These are phyloP conservation scores for Ophion ventricosus DNA, from an alignment of 2,888 invertebrate species.

Conservation along the genomic window DNA sequence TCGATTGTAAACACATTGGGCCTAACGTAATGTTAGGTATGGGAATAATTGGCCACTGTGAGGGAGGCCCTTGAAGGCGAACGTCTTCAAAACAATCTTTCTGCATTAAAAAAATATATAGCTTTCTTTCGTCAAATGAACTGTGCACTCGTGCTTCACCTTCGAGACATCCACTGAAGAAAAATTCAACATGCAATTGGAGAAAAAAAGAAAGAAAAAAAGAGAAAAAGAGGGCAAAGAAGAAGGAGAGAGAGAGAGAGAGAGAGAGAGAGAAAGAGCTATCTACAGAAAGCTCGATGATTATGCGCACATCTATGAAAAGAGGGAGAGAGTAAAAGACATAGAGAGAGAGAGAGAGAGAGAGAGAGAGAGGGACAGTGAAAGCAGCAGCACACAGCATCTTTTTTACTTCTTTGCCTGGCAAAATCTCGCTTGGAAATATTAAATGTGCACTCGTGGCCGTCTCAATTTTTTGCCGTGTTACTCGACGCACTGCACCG, in stretches of 20 bases:
- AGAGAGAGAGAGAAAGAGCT: no score
- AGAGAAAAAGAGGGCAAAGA: background rate
- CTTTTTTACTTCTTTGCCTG: slow-evolving; percentile 40
- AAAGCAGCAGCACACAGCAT: slow-evolving; percentile 21
- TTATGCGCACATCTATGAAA: slow-evolving; percentile 7
- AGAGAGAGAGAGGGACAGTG: slow-evolving; percentile 1
- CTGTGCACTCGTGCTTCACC: slow-evolving; percentile 7
- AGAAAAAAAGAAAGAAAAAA: background rate
- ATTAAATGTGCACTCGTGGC: slow-evolving; percentile 61
- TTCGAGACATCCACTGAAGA: background rate
- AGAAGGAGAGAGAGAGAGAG: slow-evolving; percentile 8
- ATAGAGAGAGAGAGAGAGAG: slow-evolving; percentile 17
- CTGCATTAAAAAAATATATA: background rate
- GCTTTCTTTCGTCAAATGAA: slow-evolving; percentile 40
- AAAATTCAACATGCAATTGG: slow-evolving; percentile 27
- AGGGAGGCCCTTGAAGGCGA: slow-evolving; percentile 11
- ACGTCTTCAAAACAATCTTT: no score
- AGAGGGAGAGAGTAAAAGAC: slow-evolving; percentile 12
- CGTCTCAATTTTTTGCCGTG: slow-evolving; percentile 40
- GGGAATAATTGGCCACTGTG: slow-evolving; percentile 13
- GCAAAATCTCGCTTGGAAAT: slow-evolving; percentile 55
- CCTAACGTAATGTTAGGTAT: background rate
- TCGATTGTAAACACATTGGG: no score
- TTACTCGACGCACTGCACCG: slow-evolving; percentile 41
- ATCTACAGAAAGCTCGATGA: slow-evolving; percentile 8